Percentiles rank a stretch among this genome's conserved stretches.
Conservation (phyloP, 2,797 vertebrate genomes). For the Huso huso region DNA sequence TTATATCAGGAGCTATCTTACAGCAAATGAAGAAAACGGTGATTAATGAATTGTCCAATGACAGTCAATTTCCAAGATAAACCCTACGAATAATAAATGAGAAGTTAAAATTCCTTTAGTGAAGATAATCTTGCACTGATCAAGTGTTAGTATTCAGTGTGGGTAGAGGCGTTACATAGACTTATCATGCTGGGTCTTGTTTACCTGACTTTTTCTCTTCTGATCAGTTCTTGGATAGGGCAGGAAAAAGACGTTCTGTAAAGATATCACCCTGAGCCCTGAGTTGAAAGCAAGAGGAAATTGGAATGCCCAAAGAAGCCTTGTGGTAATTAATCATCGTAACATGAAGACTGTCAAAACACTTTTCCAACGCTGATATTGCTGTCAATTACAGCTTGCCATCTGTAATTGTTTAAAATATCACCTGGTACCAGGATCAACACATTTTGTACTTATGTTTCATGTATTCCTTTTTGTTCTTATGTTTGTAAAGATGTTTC, state of each 20-base stretch:
- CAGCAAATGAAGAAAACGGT: constrained; percentile 64
- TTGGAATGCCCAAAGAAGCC: constrained; percentile 69
- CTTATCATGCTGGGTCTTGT: constrained; percentile 37
- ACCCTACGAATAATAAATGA: constrained; percentile 72
- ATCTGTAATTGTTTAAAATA: constrained; percentile 75
- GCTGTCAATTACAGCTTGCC: constrained; percentile 79
- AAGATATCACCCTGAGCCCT: constrained; percentile 58
- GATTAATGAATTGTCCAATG: constrained; percentile 68
- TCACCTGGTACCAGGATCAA: constrained; percentile 36
- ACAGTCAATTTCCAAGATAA: constrained; percentile 67
- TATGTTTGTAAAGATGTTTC: not conserved
- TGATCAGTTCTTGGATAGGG: constrained; percentile 46
- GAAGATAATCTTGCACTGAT: constrained; percentile 33
- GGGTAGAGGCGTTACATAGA: constrained; percentile 23
- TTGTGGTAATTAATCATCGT: constrained; percentile 91
- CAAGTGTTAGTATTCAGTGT: constrained; percentile 17
- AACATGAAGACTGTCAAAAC: constrained; percentile 84
- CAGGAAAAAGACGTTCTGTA: constrained; percentile 53
- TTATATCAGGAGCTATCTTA: constrained; percentile 69
- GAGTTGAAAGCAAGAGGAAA: constrained; percentile 73
- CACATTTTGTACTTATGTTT: constrained; percentile 47
- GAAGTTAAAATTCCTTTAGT: constrained; percentile 48
- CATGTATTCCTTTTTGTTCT: constrained; percentile 28
- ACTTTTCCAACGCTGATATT: constrained; percentile 72
- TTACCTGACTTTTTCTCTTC: constrained; percentile 40